Conservation (phyloP, 2,888 invertebrate species). For the Homarus gammarus region DNA sequence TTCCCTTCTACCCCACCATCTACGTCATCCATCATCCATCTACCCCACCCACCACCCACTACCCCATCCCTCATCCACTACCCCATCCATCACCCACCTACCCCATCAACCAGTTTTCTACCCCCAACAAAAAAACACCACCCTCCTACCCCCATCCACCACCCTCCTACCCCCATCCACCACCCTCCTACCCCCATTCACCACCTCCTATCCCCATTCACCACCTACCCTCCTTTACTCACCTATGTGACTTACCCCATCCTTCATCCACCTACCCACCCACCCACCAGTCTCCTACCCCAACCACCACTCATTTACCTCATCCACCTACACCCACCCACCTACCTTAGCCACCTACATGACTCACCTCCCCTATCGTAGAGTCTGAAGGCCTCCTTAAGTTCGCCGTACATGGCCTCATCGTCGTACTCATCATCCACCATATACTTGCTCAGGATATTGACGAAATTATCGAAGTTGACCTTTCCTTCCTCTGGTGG, state of each 20-base stretch:
- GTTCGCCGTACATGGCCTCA: constrained; percentile 90
- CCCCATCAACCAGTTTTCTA: background rate
- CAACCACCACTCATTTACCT: background rate
- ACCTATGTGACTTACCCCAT: too few relatives aligned
- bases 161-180: background rate
- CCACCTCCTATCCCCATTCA: background rate
- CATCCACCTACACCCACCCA: background rate
- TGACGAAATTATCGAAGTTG: constrained; percentile 89
- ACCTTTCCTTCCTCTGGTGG: constrained; percentile 83
- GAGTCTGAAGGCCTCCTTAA: constrained; percentile 92
- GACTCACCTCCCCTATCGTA: constrained; percentile 88
- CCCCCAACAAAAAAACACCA: background rate
- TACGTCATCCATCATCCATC: too few relatives aligned
- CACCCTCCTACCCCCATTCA: background rate
- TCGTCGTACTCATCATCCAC: constrained; percentile 86
- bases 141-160: background rate
- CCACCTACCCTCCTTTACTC: background rate
- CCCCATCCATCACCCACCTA: too few relatives aligned
- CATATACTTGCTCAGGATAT: constrained; percentile 89
- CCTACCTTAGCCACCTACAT: background rate
- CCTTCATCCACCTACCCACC: background rate
- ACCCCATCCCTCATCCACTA: too few relatives aligned
- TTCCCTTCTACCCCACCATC: too few relatives aligned
- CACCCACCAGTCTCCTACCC: background rate
- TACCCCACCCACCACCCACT: too few relatives aligned